Base-by-base conservation (phyloP, 2,888 invertebrate genomes). In the Drosophila pseudotalamancana region DNA sequence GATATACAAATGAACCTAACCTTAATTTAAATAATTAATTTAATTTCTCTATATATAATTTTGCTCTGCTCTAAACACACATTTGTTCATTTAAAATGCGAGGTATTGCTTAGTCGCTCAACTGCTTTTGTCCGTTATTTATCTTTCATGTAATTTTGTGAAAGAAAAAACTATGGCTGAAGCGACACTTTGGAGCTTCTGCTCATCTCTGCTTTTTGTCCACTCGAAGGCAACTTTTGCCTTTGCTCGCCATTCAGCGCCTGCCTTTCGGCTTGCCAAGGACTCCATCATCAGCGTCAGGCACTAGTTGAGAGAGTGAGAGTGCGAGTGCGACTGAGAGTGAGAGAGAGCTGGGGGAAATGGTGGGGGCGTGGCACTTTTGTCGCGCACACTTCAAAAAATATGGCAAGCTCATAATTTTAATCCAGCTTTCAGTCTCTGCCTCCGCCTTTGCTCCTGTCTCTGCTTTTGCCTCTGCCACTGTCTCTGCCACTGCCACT, bases 321-420 rank as follows among this genome's bases (percentile, higher is more conserved):
- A n/a, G n/a, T n/a, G n/a, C n/a, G n/a, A n/a, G n/a, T n/a, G n/a
- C n/a, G n/a, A n/a, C n/a, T n/a, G n/a, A n/a, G n/a, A n/a, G n/a
- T n/a, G n/a, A n/a, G n/a, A n/a, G n/a, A n/a, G n/a, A n/a, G n/a
- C n/a, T n/a, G n/a, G n/a, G n/a, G n/a, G n/a, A n/a, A n/a, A n/a
- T n/a, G 32, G 27, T 3, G n/a, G 35, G 34, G 34, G 11, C 25
- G 25, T 6, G 25, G 3, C 48, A 27, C 27, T 25, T 61, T 57
- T 71, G 65, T 64, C 45, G 65, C 57, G 54, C 29, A 50, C 71
- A 70, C 86, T 84, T 81, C 63, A 81, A 77, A 87, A 78, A 88
- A 82, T 86, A 79, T 88, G 84, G 56, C 83, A 64, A 69, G 80
- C 87, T 82, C 88, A 88, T 86, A 86, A 88, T 88, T 81, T 81